Base-by-base conservation (phyloP, 2,797 vertebrate species). In the Enteromius afrohamiltoni region DNA sequence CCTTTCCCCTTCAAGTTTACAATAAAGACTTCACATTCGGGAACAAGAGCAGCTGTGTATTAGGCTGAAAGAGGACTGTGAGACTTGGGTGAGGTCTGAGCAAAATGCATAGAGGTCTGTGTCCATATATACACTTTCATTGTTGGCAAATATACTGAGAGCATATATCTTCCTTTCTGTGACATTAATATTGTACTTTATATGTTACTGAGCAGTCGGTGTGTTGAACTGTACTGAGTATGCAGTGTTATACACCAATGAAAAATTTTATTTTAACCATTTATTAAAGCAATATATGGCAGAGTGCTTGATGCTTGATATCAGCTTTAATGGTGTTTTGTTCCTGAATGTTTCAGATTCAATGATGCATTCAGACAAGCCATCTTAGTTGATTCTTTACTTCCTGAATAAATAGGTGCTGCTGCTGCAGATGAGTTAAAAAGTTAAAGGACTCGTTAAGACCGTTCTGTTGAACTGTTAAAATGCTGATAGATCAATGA, bases 21-120 rank as follows among this genome's bases (percentile, higher is more conserved):
- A 77, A 83, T 79, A 79, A 88, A 85, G 74, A 81, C 74, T 80
- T 89, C 75, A 86, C 76, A 81, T 86, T 75, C 31, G 53, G 31
- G 79, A 85, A 87, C 85, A 88, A 80, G 69, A 45, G 74, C 69
- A 77, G 75, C 81, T 88, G 78, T 90, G 80, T 85, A 49, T 71
- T 80, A 55, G n/a, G 58, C 29, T 75, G 37, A 86, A 80, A 83
- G 76, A 78, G 71, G 47, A 69, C 75, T 86, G 68, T 85, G 67
- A 21, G 37, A 62, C 19, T 29, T 83, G 74, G 70, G 75, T 86
- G 73, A 69, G 81, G 86, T 82, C 55, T 65, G 75, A 42, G 55
- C 31, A 49, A 58, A 29, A 65, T 11, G 29, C 45, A 73, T 74
- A 51, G 45, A 71, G 69, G 64, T 79, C 60, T 23, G 71, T 49